Base-by-base conservation (phyloP, 2,888 invertebrate species). In the Eustalomyia histrio region DNA sequence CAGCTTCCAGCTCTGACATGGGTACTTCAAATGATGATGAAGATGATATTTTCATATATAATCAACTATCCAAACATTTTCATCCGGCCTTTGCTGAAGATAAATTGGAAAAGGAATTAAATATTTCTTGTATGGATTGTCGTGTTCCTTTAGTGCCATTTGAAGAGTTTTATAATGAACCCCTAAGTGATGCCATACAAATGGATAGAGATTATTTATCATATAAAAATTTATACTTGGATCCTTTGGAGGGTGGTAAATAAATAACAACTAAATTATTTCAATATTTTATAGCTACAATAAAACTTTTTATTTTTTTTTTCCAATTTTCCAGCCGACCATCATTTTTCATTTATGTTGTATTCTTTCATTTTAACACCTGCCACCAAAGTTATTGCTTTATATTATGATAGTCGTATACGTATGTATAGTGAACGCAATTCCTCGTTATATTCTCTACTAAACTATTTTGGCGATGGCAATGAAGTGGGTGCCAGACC, bases 171-270 rank as follows among this genome's bases (percentile, higher is more conserved):
- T 97, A 98, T 91, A 98, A 98, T 90, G 98, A 98, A 90, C 95
- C 96, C 0, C 92, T 98, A 63, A 97, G 97, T 91, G 97, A 98
- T 90, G 94, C 94, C 74, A 94, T 98, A 82, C 97, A 97, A 92
- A 97, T 98, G 95, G 97, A 97, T 90, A 94, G 95, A 88, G 98
- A 98, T 91, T 97, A 97, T 91, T 95, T 97, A 63, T 95, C 96
- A 89, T 98, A 95, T 90, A 96, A 96, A 91, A 94, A 94, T 85
- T 94, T 89, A 12, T 87, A 88, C 18, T 83, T 89, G 79, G 89
- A 90, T 79, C 86, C 87, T 0, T 83, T 79, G 63, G 83, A 85
- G 18, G 84, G 85, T 72, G 87, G 86, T 88, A 76, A 35, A n/a
- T 17, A 17, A 29, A 18, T n/a, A 29, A 52, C 6, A 24, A 29